phyloP scores from a whole-genome alignment of 92 coral and sea anemone species.

The Meandrina meandrites region DNA sequence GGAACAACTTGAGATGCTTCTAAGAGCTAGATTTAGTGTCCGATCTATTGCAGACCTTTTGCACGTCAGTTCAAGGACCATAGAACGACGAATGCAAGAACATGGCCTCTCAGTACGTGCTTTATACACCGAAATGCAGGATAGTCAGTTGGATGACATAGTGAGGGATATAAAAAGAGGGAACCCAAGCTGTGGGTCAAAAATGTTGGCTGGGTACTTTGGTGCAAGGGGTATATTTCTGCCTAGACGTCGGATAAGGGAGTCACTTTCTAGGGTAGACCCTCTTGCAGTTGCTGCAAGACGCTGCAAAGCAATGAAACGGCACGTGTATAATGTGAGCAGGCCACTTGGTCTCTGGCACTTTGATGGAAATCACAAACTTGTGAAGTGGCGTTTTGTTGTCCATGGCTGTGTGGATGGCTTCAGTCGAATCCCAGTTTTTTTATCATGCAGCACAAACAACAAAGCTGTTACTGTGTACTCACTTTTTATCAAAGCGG shows the following conservation, averaged over 20 bases:
- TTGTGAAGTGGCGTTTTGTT: too few relatives aligned
- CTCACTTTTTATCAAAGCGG: too few relatives aligned
- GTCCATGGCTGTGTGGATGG: too few relatives aligned
- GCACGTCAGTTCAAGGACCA: constrained; percentile 48
- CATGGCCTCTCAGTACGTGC: constrained; percentile 50
- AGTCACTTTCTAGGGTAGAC: constrained; percentile 61
- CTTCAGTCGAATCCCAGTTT: too few relatives aligned
- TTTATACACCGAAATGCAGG: constrained; percentile 50
- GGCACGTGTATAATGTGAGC: constrained; percentile 49
- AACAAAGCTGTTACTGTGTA: too few relatives aligned
- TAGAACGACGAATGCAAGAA: constrained; percentile 66
- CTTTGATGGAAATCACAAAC: too few relatives aligned
- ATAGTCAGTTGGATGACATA: constrained; percentile 51
- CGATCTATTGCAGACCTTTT: constrained; percentile 34
- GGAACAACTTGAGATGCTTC: constrained; percentile 48
- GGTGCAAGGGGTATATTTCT: constrained; percentile 53
- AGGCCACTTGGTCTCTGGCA: constrained; percentile 34
- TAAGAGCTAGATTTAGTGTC: constrained; percentile 33
- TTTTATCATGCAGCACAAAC: too few relatives aligned
- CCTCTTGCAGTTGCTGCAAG: constrained; percentile 59
- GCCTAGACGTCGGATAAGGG: constrained; percentile 55
- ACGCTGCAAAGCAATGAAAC: constrained; percentile 52
- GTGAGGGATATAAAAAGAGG: constrained; percentile 37
- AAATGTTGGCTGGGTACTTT: constrained; percentile 62
- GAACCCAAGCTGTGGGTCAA: constrained; percentile 61